phyloP scores from a whole-genome alignment of 2,113 vertebrate genomes.

The Cyphomyrus plagiostoma region DNA sequence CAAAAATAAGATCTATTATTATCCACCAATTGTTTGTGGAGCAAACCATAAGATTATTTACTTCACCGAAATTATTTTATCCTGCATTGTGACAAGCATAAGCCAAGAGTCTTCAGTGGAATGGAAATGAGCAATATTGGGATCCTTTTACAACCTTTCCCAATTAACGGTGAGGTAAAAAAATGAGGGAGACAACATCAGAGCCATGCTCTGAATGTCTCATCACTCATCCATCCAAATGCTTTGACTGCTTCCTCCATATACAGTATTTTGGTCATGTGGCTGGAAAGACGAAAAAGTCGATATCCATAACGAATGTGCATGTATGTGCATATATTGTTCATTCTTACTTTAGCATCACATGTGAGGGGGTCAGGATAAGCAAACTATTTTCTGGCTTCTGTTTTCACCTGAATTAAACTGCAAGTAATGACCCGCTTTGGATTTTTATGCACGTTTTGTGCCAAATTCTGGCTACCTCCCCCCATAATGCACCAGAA shows the following conservation, averaged over 20 bases:
- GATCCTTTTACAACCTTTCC: background rate
- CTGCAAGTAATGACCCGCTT: background rate
- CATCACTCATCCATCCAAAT: constrained; percentile 22
- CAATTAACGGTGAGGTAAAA: background rate
- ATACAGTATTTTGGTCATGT: constrained; percentile 18
- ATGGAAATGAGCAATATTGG: background rate
- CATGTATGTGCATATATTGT: constrained; percentile 26
- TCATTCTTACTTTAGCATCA: constrained; percentile 10
- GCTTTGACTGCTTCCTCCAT: constrained; percentile 30
- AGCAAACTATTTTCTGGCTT: constrained; percentile 17
- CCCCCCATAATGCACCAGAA: background rate
- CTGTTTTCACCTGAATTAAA: background rate
- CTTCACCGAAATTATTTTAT: background rate
- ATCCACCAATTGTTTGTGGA: background rate
- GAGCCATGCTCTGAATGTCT: background rate
- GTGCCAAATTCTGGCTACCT: background rate
- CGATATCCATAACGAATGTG: constrained; percentile 28
- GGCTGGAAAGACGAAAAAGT: constrained; percentile 25
- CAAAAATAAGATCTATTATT: background rate
- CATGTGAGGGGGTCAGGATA: constrained; percentile 16
- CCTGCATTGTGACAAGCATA: background rate
- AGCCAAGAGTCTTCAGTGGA: background rate
- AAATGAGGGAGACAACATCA: background rate
- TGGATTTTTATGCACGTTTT: constrained; percentile 3
- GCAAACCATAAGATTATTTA: background rate